Conservation (phyloP, 2,888 invertebrate species). For the Rotaria magnacalcarata region DNA sequence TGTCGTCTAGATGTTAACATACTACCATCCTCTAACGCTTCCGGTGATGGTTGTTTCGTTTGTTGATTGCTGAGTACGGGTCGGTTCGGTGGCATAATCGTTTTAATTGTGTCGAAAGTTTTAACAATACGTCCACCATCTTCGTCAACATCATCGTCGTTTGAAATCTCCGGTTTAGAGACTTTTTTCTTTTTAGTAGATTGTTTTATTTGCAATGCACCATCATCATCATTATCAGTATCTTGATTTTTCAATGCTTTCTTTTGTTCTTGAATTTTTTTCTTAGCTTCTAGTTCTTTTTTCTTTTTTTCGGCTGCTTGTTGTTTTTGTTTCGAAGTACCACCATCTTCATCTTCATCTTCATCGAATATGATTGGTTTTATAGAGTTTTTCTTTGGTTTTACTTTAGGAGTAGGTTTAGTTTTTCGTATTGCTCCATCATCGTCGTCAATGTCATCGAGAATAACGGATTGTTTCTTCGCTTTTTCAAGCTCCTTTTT, state of each 20-base stretch:
- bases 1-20: neutral
- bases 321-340: neutral
- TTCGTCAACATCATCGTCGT: neutral
- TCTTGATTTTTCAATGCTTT: neutral
- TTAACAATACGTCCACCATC: slow-evolving; percentile 1
- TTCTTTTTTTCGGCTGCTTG: neutral
- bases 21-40: neutral
- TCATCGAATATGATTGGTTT: neutral
- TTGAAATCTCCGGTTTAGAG: neutral
- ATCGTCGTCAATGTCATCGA: neutral
- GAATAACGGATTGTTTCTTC: neutral
- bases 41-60: neutral
- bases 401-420: neutral
- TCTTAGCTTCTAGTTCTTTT: neutral
- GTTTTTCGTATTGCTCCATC: neutral
- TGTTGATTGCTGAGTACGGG: neutral
- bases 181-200: neutral
- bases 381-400: neutral
- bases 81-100: neutral
- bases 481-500: neutral
- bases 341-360: neutral
- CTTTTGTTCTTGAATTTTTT: neutral
- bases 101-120: neutral
- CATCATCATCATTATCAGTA: neutral
- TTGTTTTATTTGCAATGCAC: neutral